A percentile compares a stretch with the other conserved stretches of the same genome.
These are phyloP conservation scores for Avahi laniger DNA, from an alignment of 2,797 vertebrate genomes.

Conservation along the genomic window DNA sequence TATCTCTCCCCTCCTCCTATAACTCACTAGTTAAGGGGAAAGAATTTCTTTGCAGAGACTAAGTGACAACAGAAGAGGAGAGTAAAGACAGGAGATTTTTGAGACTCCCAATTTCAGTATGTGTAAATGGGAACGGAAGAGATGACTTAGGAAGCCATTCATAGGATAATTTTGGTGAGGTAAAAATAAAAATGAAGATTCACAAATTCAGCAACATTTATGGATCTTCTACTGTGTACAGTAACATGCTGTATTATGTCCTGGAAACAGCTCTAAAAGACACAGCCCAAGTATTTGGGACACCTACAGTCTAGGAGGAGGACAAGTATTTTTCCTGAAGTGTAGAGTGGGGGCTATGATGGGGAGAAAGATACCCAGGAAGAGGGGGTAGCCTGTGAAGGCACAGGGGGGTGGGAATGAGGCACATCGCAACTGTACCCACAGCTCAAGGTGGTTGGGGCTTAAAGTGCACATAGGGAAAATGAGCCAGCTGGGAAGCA, in stretches of 20 bases:
- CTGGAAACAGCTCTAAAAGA: not conserved
- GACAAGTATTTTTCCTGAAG: not conserved
- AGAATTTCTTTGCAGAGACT: not conserved
- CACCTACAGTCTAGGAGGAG: not conserved
- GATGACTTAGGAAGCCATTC: not conserved
- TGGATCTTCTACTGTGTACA: not conserved
- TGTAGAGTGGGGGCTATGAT: not conserved
- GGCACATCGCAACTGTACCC: fast-evolving
- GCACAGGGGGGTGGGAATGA: not conserved
- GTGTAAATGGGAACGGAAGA: not conserved
- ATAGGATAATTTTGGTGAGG: not conserved
- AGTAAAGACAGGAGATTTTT: not conserved
- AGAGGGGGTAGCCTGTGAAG: not conserved
- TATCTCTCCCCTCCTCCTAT: not conserved
- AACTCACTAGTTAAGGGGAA: not conserved
- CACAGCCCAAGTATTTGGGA: not conserved
- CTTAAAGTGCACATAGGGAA: not conserved
- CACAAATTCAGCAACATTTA: not conserved
- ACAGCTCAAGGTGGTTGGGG: not conserved
- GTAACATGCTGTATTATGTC: not conserved
- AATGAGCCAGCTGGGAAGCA: too few relatives aligned
- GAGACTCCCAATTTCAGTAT: not conserved
- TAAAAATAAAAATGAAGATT: not conserved
- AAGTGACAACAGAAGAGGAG: not conserved
- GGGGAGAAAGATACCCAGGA: not conserved